Conservation (phyloP, 2,888 invertebrate genomes). For the Norana najaformis region DNA sequence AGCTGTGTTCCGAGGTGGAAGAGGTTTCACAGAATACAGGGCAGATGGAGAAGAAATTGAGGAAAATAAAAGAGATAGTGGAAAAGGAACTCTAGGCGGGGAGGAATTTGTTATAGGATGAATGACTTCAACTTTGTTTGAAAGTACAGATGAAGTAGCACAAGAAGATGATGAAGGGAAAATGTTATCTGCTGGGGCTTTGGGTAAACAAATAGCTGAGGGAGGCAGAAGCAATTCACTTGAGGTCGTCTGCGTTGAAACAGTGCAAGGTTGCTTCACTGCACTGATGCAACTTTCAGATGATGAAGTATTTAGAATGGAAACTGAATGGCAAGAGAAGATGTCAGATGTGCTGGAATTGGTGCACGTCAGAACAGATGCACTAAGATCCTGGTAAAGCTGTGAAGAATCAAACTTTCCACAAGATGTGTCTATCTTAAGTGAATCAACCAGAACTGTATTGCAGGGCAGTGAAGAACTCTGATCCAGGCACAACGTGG, state of each 20-base stretch:
- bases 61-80: constrained; percentile 5
- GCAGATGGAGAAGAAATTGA: background rate
- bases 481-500: background rate
- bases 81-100: background rate
- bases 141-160: background rate
- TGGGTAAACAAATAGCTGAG: background rate
- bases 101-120: background rate
- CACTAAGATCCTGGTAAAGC: background rate
- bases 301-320: background rate
- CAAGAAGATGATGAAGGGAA: background rate
- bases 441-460: background rate
- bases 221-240: background rate
- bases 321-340: background rate
- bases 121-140: background rate
- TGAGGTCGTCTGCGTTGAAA: constrained; percentile 13
- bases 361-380: background rate
- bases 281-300: background rate
- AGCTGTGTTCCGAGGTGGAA: background rate
- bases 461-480: background rate
- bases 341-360: background rate
- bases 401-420: background rate
- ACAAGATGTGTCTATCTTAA: background rate
- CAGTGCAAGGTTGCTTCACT: constrained; percentile 5
- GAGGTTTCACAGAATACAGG: background rate
- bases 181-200: background rate